Conservation (phyloP, 1,140 invertebrate species). For the Triops longicaudatus region DNA sequence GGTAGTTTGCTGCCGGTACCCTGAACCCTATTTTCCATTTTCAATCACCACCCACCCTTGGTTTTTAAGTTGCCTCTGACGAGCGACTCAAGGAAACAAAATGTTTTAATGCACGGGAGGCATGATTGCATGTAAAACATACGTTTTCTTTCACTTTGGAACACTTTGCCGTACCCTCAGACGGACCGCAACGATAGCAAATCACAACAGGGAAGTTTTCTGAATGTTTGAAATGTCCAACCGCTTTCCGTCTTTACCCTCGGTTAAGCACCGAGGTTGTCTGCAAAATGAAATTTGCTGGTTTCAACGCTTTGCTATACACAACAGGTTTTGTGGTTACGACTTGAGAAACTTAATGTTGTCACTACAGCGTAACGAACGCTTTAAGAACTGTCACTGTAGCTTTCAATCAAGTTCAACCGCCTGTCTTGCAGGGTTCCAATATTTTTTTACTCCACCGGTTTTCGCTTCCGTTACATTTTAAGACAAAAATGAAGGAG, state of each 20-base stretch:
- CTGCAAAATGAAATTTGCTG: background rate
- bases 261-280: background rate
- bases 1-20: too few species aligned
- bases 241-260: background rate
- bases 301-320: background rate
- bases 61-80: background rate
- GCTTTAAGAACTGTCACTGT: too few species aligned
- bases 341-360: too few species aligned
- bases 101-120: background rate
- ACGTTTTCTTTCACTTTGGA: background rate
- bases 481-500: too few species aligned
- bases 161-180: background rate
- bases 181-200: background rate
- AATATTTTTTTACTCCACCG: too few species aligned
- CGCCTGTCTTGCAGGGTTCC: too few species aligned
- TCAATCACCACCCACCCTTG: background rate
- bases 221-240: background rate
- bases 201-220: background rate
- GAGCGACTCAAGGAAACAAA: background rate
- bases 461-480: too few species aligned
- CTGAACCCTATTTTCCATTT: background rate
- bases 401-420: too few species aligned
- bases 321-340: too few species aligned
- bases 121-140: background rate
- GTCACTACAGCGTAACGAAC: too few species aligned